phyloP scores from a whole-genome alignment of 2,888 invertebrate genomes.

The Pogonocherus hispidulus region DNA sequence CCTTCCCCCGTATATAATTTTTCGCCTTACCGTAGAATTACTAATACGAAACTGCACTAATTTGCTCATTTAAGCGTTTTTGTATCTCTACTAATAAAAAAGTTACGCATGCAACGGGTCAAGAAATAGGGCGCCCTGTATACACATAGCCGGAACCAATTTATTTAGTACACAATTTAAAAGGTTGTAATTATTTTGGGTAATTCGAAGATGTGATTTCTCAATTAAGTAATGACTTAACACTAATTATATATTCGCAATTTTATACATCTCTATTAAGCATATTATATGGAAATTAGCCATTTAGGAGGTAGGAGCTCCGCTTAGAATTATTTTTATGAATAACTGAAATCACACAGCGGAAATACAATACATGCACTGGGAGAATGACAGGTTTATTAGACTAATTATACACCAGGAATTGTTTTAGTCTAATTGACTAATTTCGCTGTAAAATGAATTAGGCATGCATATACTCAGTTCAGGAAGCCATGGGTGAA shows the following conservation, averaged over 20 bases:
- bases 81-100: too few species aligned
- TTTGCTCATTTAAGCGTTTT: too few species aligned
- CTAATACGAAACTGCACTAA: too few species aligned
- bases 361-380: constrained; percentile 39
- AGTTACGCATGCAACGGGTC: too few species aligned
- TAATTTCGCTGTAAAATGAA: constrained; percentile 27
- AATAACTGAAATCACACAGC: constrained; percentile 32
- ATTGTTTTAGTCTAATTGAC: constrained; percentile 35
- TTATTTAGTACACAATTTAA: too few species aligned
- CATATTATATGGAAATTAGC: constrained; percentile 41
- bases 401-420: constrained; percentile 39
- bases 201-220: too few species aligned
- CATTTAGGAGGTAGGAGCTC: constrained; percentile 41
- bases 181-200: too few species aligned
- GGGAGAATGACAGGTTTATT: constrained; percentile 38
- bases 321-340: constrained; percentile 42
- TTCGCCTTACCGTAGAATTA: too few species aligned
- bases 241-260: too few species aligned
- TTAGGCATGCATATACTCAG: constrained; percentile 25
- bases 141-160: too few species aligned
- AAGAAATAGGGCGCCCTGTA: too few species aligned
- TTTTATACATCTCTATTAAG: constrained; percentile 9
- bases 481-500: constrained; percentile 3
- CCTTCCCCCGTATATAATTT: too few species aligned
- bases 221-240: constrained; percentile 9